These are phyloP conservation scores for Coptodon bakossiorum DNA, from an alignment of 2,113 vertebrate species.

Conservation along the genomic window DNA sequence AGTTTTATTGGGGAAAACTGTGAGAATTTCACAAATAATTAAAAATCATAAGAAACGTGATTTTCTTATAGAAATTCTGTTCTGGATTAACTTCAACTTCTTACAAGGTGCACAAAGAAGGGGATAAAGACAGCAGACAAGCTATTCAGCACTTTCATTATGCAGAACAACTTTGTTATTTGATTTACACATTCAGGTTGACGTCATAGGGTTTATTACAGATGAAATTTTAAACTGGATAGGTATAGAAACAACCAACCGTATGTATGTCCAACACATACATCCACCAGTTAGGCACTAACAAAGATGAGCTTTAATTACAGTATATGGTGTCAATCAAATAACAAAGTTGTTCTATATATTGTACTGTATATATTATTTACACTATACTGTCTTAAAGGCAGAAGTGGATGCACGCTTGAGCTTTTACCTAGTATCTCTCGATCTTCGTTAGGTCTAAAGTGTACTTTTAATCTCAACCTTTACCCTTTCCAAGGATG, in stretches of 20 bases:
- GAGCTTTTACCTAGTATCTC: background rate
- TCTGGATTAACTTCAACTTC: background rate
- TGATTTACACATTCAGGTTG: background rate
- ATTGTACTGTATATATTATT: background rate
- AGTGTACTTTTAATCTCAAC: background rate
- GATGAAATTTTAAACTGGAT: fast-evolving
- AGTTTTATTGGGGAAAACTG: background rate
- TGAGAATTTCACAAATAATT: background rate
- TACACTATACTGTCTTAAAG: background rate
- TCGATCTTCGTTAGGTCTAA: background rate
- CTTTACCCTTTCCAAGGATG: background rate
- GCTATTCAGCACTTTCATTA: background rate
- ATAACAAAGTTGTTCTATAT: background rate
- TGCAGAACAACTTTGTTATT: background rate
- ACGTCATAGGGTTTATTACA: fast-evolving
- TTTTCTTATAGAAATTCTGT: background rate
- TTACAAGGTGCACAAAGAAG: background rate
- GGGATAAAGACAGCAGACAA: background rate
- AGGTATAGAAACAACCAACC: background rate
- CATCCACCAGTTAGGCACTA: background rate
- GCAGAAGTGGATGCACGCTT: background rate
- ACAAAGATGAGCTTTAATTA: background rate
- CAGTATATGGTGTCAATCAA: background rate
- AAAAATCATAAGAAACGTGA: fast-evolving
- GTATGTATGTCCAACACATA: background rate